These are phyloP conservation scores for Drosophila asahinai DNA, from an alignment of 1,140 invertebrate genomes.

Conservation along the genomic window DNA sequence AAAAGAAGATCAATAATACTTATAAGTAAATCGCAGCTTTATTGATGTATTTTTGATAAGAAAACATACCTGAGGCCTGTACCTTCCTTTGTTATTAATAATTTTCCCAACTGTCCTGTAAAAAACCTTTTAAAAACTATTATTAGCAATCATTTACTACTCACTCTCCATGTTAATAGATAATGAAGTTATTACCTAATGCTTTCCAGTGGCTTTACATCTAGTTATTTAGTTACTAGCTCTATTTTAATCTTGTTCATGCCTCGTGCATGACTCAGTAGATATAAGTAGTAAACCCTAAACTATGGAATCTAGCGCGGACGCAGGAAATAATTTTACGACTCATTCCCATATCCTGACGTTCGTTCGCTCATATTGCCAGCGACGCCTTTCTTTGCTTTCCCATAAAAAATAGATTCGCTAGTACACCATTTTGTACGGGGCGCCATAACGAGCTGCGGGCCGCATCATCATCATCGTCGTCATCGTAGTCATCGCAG, in stretches of 20 bases:
- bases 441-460: slow-evolving; percentile 42
- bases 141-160: too few species aligned
- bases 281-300: slow-evolving; percentile 8
- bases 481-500: neutral
- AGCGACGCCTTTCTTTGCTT: slow-evolving; percentile 48
- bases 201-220: neutral
- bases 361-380: slow-evolving; percentile 54
- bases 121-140: too few species aligned
- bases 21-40: too few species aligned
- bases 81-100: too few species aligned
- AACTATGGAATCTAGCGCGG: slow-evolving; percentile 7
- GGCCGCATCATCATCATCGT: slow-evolving; percentile 37
- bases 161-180: too few species aligned
- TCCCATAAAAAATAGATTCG: slow-evolving; percentile 67
- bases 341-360: slow-evolving; percentile 42
- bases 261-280: slow-evolving; percentile 26
- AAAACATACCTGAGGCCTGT: too few species aligned
- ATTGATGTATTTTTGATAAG: too few species aligned
- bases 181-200: neutral
- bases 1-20: too few species aligned
- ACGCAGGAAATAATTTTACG: slow-evolving; percentile 42
- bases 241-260: neutral
- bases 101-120: too few species aligned
- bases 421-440: slow-evolving; percentile 39
- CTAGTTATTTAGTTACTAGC: neutral